Percentiles rank a stretch among this genome's conserved stretches.
phyloP scores from a whole-genome alignment of 2,888 invertebrate species.

The Latrodectus hesperus region DNA sequence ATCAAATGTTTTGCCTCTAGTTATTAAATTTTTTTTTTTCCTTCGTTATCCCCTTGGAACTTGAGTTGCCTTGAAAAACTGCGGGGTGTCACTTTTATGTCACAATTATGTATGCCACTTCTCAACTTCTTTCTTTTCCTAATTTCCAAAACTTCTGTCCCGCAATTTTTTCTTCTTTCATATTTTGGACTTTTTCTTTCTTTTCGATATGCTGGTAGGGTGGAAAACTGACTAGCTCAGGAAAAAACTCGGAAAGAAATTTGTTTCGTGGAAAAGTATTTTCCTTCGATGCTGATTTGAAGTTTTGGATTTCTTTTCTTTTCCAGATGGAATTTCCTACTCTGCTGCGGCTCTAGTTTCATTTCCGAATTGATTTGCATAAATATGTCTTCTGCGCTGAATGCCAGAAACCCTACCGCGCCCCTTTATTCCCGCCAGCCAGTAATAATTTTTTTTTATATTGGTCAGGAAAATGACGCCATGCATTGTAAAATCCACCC shows the following conservation, averaged over 20 bases:
- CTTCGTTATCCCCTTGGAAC: too few relatives aligned
- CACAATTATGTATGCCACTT: not conserved
- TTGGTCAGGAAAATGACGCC: too few relatives aligned
- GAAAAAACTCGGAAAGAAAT: constrained; percentile 5
- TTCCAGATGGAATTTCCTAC: not conserved
- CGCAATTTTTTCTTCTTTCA: not conserved
- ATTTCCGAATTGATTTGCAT: constrained; percentile 47
- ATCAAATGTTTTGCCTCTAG: too few relatives aligned
- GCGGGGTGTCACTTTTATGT: too few relatives aligned
- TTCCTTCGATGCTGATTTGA: constrained; percentile 12
- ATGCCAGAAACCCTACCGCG: constrained; percentile 1
- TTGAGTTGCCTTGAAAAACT: too few relatives aligned
- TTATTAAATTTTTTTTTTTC: too few relatives aligned
- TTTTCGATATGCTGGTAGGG: not conserved
- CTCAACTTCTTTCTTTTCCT: not conserved
- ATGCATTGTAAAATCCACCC: too few relatives aligned
- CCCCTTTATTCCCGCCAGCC: not conserved
- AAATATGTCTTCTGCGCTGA: constrained; percentile 18
- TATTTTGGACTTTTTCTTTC: not conserved
- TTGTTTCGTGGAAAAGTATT: not conserved
- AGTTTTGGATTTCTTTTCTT: constrained; percentile 11
- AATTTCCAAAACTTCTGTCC: not conserved
- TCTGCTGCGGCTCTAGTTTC: constrained; percentile 8
- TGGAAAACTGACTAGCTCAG: not conserved
- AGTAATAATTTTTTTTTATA: not conserved